Conservation (phyloP, 2,888 invertebrate genomes). For the Dicranocentrus wangi region DNA sequence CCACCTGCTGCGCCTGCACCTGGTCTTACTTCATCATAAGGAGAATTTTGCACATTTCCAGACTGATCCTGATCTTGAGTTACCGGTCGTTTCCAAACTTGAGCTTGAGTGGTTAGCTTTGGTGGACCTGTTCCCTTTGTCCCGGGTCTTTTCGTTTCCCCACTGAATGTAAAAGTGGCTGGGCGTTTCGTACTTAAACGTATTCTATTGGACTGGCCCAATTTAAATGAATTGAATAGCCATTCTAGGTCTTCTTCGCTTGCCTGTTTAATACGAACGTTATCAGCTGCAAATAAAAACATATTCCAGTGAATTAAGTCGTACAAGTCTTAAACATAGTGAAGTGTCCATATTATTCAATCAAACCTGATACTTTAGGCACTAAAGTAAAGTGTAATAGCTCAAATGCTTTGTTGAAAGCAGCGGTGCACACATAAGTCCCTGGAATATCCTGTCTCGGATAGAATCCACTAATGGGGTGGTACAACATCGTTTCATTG, state of each 20-base stretch:
- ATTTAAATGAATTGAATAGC: conserved; percentile 60
- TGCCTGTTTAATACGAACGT: conserved; percentile 24
- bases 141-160: conserved; percentile 1
- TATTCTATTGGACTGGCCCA: conserved; percentile 47
- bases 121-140: conserved; percentile 21
- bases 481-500: conserved; percentile 68
- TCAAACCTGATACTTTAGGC: conserved; percentile 46
- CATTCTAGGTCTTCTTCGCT: conserved; percentile 64
- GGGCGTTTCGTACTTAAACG: conserved; percentile 53
- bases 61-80: not conserved
- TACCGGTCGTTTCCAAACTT: conserved; percentile 49
- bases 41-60: not conserved
- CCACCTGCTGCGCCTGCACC: not conserved
- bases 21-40: not conserved
- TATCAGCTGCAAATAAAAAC: not conserved
- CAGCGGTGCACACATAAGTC: conserved; percentile 69
- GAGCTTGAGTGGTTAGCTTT: not conserved
- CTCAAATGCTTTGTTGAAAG: conserved; percentile 64
- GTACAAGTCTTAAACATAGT: too few relatives aligned
- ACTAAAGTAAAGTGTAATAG: conserved; percentile 67
- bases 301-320: too few relatives aligned
- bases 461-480: conserved; percentile 70
- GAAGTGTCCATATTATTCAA: too few relatives aligned
- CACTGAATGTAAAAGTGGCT: not conserved
- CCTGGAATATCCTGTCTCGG: conserved; percentile 66